phyloP scores from a whole-genome alignment of 2,888 invertebrate genomes.

The Mesoligia furuncula region DNA sequence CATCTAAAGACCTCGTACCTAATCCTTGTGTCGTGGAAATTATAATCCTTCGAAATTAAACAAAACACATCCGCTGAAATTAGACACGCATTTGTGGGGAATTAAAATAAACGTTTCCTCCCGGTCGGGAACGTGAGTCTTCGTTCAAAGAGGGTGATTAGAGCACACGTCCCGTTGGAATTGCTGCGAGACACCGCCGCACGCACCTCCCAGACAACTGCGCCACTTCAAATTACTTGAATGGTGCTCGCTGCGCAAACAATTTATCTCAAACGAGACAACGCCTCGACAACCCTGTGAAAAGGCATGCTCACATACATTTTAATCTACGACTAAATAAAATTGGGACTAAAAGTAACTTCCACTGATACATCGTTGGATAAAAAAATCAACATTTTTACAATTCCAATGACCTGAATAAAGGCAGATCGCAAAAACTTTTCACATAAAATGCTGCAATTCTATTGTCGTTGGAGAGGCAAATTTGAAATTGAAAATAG shows the following conservation, averaged over 20 bases:
- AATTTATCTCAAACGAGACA: conserved; percentile 67
- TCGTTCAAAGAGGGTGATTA: conserved; percentile 85
- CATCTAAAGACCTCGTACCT: conserved; percentile 46
- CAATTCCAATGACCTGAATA: conserved; percentile 76
- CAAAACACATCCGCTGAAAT: conserved; percentile 83
- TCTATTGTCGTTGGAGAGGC: conserved; percentile 82
- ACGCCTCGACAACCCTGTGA: conserved; percentile 33
- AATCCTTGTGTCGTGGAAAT: conserved; percentile 70
- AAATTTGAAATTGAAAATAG: conserved; percentile 88
- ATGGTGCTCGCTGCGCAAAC: conserved; percentile 60
- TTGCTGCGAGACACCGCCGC: conserved; percentile 76
- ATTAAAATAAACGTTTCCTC: conserved; percentile 86
- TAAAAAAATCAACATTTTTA: conserved; percentile 68
- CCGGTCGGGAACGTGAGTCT: conserved; percentile 80
- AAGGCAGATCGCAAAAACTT: conserved; percentile 77
- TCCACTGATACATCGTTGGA: conserved; percentile 55
- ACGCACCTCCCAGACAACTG: conserved; percentile 75
- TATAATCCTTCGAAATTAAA: conserved; percentile 82
- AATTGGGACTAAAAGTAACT: conserved; percentile 45
- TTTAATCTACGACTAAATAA: conserved; percentile 47
- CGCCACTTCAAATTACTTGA: conserved; percentile 65
- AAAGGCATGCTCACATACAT: conserved; percentile 39
- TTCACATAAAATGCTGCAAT: conserved; percentile 81
- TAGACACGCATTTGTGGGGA: conserved; percentile 85
- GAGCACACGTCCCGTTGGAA: conserved; percentile 80